Evolutionary conservation across 2,113 vertebrate species (phyloP), one percentile per base, ranked within the genome.

Genomic region (Aythya baeri): DNA sequence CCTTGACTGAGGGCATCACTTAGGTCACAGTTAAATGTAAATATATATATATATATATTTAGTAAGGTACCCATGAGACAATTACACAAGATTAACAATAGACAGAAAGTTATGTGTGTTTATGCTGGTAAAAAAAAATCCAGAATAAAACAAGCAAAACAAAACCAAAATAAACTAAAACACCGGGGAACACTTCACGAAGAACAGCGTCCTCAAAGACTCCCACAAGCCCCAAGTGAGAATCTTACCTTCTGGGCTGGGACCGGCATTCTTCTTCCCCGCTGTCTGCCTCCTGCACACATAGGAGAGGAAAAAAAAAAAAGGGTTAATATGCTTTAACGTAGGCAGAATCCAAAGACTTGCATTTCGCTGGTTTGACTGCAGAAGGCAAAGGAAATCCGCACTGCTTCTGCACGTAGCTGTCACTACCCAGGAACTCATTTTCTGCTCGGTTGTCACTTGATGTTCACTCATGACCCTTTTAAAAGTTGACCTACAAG

Each of bases 211-310:
- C 70, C 81, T 32, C 1, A 0, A 91, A 62, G 67, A 36, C 86
- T 55, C 23, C 17, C 44, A n/a, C n/a, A 86, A 46, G 79, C 36
- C 75, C 72, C 23, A 14, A 83, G 83, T 31, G 57, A 91, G 94
- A 89, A 71, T 95, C 98, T 97, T 98, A 99, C 99, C 99, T 99
- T 93, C 98, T 98, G 94, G 98, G 98, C 94, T 99, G 99, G 88
- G 98, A 99, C 88, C 98, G 98, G 77, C 98, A 98, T 91, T 99
- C 99, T 88, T 99, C 99, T 75, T 99, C 99, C 81, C 98, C 98
- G 38, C 99, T 99, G 96, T 99, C 99, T 67, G 98, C 99, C 97
- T 99, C 99, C 99, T 99, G 93, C 52, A 71, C 16, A 61, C 67
- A 95, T 1, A 96, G 8, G 41, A 92, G 76, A 94, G 88, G 92